These are phyloP conservation scores for Sialis fuliginosa DNA, from an alignment of 2,888 invertebrate genomes.

Conservation along the genomic window DNA sequence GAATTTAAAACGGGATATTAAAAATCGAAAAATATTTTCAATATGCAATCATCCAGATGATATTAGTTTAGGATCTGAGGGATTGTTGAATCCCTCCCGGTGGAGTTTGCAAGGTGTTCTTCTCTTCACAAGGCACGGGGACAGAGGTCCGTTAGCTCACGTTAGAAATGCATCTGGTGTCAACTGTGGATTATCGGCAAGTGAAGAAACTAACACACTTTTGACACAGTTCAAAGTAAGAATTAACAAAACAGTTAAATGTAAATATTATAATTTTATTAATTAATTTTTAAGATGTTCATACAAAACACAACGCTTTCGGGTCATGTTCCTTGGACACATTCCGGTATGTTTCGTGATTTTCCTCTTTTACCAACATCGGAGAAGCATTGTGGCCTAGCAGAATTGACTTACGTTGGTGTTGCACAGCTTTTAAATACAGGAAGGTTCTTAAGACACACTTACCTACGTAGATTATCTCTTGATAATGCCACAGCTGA, in stretches of 20 bases:
- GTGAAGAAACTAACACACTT: conserved; percentile 16
- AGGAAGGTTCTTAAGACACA: conserved; percentile 46
- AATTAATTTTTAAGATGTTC: conserved; percentile 26
- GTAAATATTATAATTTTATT: conserved; percentile 21
- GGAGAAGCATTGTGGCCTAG: conserved; percentile 56
- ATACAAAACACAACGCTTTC: conserved; percentile 34
- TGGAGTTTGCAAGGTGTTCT: conserved; percentile 53
- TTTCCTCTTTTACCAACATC: conserved; percentile 58
- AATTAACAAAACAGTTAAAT: conserved; percentile 1
- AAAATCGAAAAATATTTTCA: conserved; percentile 44
- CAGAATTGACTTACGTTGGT: conserved; percentile 70
- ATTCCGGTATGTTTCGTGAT: conserved; percentile 67
- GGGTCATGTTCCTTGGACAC: conserved; percentile 54
- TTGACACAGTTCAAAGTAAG: conserved; percentile 22
- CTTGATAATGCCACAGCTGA: conserved; percentile 27
- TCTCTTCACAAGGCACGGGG: conserved; percentile 72
- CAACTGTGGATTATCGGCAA: conserved; percentile 42
- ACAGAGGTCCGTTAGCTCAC: conserved; percentile 72
- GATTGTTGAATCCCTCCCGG: conserved; percentile 27
- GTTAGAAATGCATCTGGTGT: conserved; percentile 60
- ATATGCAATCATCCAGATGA: conserved; percentile 58
- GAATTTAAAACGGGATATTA: conserved; percentile 38
- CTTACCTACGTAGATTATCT: conserved; percentile 33
- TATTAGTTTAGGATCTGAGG: conserved; percentile 51
- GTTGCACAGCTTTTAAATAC: conserved; percentile 66